Conservation (phyloP, 2,113 vertebrate species). For the Actenoides lindsayi region DNA sequence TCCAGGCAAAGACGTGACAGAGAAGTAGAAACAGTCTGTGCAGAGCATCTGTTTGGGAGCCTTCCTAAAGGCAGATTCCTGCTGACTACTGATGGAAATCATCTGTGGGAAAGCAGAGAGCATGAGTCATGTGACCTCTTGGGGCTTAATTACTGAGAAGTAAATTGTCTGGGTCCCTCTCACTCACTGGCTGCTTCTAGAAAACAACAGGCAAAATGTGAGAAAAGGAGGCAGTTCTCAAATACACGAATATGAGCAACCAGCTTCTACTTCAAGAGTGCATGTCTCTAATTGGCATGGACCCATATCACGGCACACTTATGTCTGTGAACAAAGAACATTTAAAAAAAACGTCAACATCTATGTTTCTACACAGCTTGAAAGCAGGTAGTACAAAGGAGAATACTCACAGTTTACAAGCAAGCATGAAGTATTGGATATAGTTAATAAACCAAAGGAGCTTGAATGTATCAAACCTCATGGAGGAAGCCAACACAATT, state of each 20-base stretch:
- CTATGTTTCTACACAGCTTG: not conserved
- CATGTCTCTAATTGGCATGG: rapidly evolving
- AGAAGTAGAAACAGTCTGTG: not conserved
- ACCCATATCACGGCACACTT: rapidly evolving
- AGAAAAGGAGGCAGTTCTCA: not conserved
- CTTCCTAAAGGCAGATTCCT: slow-evolving; percentile 12
- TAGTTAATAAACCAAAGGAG: not conserved
- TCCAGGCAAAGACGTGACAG: not conserved
- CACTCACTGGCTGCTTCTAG: not conserved
- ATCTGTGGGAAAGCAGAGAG: not conserved
- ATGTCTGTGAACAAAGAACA: not conserved
- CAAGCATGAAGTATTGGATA: rapidly evolving
- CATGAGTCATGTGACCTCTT: not conserved
- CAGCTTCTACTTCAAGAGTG: not conserved
- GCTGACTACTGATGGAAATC: slow-evolving; percentile 16
- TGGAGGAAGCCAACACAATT: not conserved
- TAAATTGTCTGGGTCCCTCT: not conserved
- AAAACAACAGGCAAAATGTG: not conserved
- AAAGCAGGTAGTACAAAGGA: not conserved
- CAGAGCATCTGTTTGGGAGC: slow-evolving; percentile 42
- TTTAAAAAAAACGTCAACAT: not conserved
- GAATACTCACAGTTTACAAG: not conserved
- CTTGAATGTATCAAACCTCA: not conserved
- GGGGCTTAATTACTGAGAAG: not conserved
- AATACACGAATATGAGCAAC: rapidly evolving